phyloP scores from a whole-genome alignment of 2,113 vertebrate genomes.

The Megaceryle maxima region DNA sequence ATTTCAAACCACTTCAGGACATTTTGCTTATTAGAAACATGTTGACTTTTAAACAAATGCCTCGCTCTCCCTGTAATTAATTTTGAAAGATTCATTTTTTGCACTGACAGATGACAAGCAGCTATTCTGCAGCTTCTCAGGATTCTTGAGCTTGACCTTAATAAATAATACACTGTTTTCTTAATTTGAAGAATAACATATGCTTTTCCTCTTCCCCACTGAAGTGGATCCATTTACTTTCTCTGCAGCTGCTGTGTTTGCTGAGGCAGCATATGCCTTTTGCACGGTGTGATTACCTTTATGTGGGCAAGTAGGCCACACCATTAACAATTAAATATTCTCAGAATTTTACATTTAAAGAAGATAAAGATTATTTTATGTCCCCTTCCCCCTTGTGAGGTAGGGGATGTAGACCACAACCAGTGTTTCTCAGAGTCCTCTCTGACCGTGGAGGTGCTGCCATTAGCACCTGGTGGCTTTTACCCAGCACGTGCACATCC shows the following conservation, averaged over 20 bases:
- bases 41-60: slow-evolving; percentile 33
- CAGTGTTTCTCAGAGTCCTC: neutral
- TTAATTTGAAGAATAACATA: slow-evolving; percentile 25
- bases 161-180: slow-evolving; percentile 18
- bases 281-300: neutral
- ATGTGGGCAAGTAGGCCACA: neutral
- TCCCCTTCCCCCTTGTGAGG: neutral
- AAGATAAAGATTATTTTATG: neutral
- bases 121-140: slow-evolving; percentile 8
- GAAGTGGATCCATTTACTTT: neutral
- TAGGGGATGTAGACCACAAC: neutral
- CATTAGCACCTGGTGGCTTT: neutral
- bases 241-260: neutral
- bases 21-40: neutral
- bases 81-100: slow-evolving; percentile 36
- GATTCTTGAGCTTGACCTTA: slow-evolving; percentile 39
- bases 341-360: neutral
- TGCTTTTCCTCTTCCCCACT: neutral
- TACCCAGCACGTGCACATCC: too few relatives aligned
- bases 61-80: slow-evolving; percentile 43
- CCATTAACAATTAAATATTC: neutral
- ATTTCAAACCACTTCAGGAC: slow-evolving; percentile 33
- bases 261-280: neutral
- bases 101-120: neutral
- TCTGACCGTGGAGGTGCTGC: neutral